Evolutionary conservation across 2,888 invertebrate genomes (phyloP).

Genomic region (Heliconius erato): DNA sequence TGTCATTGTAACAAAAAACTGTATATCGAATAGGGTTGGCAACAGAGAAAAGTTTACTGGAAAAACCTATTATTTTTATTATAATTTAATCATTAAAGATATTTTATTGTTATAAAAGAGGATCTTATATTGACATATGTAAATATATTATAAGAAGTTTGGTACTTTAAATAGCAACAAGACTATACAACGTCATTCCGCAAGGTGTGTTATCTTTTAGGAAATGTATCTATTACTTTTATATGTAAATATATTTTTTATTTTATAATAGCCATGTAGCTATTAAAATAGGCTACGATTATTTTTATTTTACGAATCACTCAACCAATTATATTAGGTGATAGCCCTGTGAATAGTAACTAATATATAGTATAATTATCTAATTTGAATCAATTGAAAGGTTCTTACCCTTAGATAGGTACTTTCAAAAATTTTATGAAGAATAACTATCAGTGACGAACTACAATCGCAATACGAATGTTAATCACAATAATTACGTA

Average conservation of each 20-base stretch:
- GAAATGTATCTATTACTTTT: too few relatives aligned
- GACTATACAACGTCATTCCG: too few relatives aligned
- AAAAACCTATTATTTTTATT: neutral
- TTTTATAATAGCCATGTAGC: neutral
- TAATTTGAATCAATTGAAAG: conserved; percentile 63
- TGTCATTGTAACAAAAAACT: conserved; percentile 60
- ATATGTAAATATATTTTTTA: neutral
- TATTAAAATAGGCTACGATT: neutral
- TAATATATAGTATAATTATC: conserved; percentile 41
- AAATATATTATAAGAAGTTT: too few relatives aligned
- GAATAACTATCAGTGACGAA: neutral
- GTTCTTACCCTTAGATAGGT: conserved; percentile 55
- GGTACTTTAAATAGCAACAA: too few relatives aligned
- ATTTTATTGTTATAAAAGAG: too few relatives aligned
- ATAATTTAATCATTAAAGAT: too few relatives aligned
- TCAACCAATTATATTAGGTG: neutral
- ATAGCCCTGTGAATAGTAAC: conserved; percentile 38
- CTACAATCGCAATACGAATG: neutral
- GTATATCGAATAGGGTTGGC: conserved; percentile 52
- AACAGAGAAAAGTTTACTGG: neutral
- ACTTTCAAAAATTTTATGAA: conserved; percentile 6
- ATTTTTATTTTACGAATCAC: neutral
- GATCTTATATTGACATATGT: too few relatives aligned
- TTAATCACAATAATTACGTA: neutral
- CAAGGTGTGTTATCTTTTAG: too few relatives aligned